Evolutionary conservation across 2,113 vertebrate species (phyloP), one percentile per base, ranked within the genome.

Genomic region (Corythaeola cristata): DNA sequence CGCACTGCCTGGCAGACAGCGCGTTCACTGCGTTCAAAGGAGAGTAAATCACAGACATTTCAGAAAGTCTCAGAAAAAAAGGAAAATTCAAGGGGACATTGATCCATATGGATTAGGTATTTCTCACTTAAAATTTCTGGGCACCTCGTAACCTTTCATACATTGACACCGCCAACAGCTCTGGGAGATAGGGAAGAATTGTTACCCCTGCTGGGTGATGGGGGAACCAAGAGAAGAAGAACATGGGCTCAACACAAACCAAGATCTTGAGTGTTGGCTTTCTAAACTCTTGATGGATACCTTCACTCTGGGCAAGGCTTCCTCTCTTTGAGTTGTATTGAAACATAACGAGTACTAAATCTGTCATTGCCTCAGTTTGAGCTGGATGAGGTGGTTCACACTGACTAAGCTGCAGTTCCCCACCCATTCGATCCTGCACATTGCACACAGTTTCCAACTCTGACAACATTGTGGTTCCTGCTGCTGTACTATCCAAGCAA

Each of bases 1-100:
- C 94, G 11, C 84, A 23, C 64, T 56, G 93, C 90, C 96, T 95
- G 90, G 88, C 95, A 96, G 92, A 71, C 75, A 94, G 59, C 2
- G 35, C 22, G 6, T 52, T 60, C 60, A 13, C 73, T 73, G 60
- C 58, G 49, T 33, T 93, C 77, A 75, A 85, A 86, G 44, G 10
- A 84, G 80, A 92, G 64, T 82, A 85, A 92, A 64, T 75, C 86
- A 75, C 47, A 90, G 58, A n/a, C 27, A 58, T 75, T 81, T 89
- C 86, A 82, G 73, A 90, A 55, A 60, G 24, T 22, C 76, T 60
- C 4, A 6, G 4, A 1, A n/a, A 67, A 41, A 79, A 81, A 75
- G 28, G 14, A 71, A 41, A 60, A 87, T 27, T 79, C 69, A 76
- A 75, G 77, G 12, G 62, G 53, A 55, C 59, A 15, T n/a, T 26